Evolutionary conservation across 2,113 vertebrate genomes (phyloP).

Genomic region (Neomonachus schauinslandi): DNA sequence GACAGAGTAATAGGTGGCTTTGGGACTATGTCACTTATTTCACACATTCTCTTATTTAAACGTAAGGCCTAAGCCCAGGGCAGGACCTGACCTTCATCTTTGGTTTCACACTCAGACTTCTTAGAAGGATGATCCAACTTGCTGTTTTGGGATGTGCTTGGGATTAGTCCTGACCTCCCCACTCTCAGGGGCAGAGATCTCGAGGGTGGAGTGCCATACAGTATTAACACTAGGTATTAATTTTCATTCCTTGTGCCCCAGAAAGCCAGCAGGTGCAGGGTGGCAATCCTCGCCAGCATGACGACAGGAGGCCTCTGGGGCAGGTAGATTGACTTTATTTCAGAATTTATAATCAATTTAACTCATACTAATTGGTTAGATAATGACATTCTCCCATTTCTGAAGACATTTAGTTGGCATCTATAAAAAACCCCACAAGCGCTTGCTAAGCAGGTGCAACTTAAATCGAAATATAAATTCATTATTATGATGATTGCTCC

Average conservation of each 20-base stretch:
- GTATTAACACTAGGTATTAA: not conserved
- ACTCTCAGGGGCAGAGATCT: not conserved
- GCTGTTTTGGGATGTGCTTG: not conserved
- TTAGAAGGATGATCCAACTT: not conserved
- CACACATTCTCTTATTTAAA: slow-evolving; percentile 18
- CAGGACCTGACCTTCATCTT: slow-evolving; percentile 30
- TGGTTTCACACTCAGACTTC: slow-evolving; percentile 26
- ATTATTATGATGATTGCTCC: slow-evolving; percentile 23
- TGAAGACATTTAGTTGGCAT: slow-evolving; percentile 74
- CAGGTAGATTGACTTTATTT: slow-evolving; percentile 80
- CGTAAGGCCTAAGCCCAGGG: not conserved
- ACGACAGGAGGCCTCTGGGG: slow-evolving; percentile 74
- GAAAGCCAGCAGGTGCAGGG: slow-evolving; percentile 63
- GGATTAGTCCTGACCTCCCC: not conserved
- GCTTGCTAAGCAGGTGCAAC: slow-evolving; percentile 77
- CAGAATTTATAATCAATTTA: slow-evolving; percentile 75
- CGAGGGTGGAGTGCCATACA: not conserved
- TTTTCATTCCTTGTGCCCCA: slow-evolving; percentile 38
- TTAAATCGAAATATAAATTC: slow-evolving; percentile 67
- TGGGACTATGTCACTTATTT: no score
- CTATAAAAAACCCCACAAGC: slow-evolving; percentile 73
- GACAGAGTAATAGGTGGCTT: not conserved
- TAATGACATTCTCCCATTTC: slow-evolving; percentile 73
- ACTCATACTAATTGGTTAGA: slow-evolving; percentile 69
- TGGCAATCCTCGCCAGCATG: slow-evolving; percentile 35